These are phyloP conservation scores for Ctenodactylus gundi DNA, from an alignment of 2,113 vertebrate genomes.

Conservation along the genomic window DNA sequence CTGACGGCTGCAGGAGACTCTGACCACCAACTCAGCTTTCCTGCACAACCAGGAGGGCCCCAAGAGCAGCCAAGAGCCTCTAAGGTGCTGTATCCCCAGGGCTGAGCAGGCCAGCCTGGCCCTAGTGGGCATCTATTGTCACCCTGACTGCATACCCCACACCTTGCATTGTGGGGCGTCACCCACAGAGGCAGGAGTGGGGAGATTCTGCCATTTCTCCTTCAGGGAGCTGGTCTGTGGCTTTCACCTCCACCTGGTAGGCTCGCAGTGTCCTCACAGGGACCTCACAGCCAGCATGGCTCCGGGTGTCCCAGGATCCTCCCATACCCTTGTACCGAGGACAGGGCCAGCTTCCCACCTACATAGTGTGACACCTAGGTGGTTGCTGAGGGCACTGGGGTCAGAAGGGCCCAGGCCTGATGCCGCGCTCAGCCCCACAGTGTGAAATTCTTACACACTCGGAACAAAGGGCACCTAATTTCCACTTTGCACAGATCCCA, in stretches of 20 bases:
- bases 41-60: too few species aligned
- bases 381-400: too few species aligned
- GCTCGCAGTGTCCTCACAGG: too few species aligned
- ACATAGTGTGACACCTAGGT: too few species aligned
- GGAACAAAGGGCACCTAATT: not conserved
- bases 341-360: not conserved
- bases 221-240: not conserved
- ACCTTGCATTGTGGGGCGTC: not conserved
- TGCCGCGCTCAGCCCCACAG: not conserved
- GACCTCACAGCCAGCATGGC: not conserved
- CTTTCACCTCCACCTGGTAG: not conserved
- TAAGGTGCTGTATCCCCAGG: too few species aligned
- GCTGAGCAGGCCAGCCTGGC: too few species aligned
- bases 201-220: not conserved
- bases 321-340: not conserved
- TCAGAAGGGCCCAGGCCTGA: too few species aligned
- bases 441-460: not conserved
- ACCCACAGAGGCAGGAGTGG: not conserved
- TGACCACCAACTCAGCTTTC: too few species aligned
- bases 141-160: not conserved
- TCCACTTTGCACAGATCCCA: not conserved
- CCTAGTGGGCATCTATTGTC: not conserved
- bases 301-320: not conserved
- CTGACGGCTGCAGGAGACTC: not conserved
- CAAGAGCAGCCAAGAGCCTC: too few species aligned